A percentile compares a stretch with the other conserved stretches of the same genome.
phyloP scores from a whole-genome alignment of 1,140 invertebrate genomes.

The Eupristina koningsbergeri region DNA sequence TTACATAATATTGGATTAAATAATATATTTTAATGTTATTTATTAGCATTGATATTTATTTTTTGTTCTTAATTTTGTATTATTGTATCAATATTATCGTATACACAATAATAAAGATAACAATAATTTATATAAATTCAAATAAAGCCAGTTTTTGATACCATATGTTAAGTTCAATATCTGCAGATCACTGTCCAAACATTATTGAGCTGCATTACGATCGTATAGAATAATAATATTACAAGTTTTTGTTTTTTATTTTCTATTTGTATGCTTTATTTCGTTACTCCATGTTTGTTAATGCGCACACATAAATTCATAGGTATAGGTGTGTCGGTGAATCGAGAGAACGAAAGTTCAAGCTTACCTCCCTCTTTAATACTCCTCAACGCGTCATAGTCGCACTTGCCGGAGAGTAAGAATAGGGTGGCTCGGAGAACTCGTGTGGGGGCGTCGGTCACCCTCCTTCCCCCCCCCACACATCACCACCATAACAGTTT shows the following conservation, averaged over 20 bases:
- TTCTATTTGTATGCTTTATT: not conserved
- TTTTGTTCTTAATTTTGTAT: not conserved
- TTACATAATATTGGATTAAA: too few relatives aligned
- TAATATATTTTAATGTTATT: too few relatives aligned
- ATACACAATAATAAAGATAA: too few relatives aligned
- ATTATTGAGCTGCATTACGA: not conserved
- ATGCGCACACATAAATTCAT: not conserved
- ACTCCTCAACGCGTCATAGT: not conserved
- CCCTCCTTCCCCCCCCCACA: not conserved
- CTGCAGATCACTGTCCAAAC: not conserved
- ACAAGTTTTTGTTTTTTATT: not conserved
- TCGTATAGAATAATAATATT: not conserved
- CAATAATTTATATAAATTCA: too few relatives aligned
- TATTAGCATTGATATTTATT: too few relatives aligned
- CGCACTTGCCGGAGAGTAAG: not conserved
- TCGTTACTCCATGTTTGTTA: not conserved
- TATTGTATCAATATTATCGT: too few relatives aligned
- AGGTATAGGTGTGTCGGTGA: not conserved
- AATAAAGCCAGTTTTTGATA: too few relatives aligned
- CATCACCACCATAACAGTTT: not conserved
- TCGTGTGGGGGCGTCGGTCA: not conserved
- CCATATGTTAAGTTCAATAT: not conserved
- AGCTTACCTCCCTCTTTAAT: not conserved
- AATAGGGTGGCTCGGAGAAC: slow-evolving; percentile 15
- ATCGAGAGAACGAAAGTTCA: not conserved